These are phyloP conservation scores for Macrotis lagotis DNA, from an alignment of 2,113 vertebrate species.

Conservation along the genomic window DNA sequence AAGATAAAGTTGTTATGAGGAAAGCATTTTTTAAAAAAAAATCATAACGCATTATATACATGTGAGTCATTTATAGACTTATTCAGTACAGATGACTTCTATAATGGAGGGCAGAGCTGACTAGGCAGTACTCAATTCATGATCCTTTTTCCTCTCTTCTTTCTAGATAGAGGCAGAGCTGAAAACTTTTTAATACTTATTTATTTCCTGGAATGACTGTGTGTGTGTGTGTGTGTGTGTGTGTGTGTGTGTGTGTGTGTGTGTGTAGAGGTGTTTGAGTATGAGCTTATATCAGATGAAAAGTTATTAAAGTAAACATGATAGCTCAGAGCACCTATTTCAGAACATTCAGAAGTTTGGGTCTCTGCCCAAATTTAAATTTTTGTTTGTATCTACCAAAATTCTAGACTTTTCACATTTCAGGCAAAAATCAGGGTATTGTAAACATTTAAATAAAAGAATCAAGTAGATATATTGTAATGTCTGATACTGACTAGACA, in stretches of 20 bases:
- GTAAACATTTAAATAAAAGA: background rate
- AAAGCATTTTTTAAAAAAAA: background rate
- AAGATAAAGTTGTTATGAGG: background rate
- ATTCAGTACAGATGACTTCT: background rate
- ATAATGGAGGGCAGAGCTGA: background rate
- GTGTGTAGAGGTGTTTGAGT: background rate
- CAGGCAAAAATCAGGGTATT: background rate
- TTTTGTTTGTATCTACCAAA: background rate
- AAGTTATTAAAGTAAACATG: background rate
- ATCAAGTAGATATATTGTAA: background rate
- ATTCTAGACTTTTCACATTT: background rate
- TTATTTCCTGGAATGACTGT: background rate
- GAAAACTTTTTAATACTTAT: background rate
- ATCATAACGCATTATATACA: background rate
- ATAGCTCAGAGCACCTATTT: background rate
- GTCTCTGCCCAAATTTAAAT: background rate
- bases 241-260: too few species aligned
- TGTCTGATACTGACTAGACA: background rate
- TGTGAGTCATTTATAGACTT: background rate
- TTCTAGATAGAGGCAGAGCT: background rate
- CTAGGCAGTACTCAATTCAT: background rate
- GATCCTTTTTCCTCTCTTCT: background rate
- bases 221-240: too few species aligned
- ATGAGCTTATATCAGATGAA: background rate
- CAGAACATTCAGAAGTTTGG: background rate